These are phyloP conservation scores for Athalia cordata DNA, from an alignment of 2,888 invertebrate genomes.

Conservation along the genomic window DNA sequence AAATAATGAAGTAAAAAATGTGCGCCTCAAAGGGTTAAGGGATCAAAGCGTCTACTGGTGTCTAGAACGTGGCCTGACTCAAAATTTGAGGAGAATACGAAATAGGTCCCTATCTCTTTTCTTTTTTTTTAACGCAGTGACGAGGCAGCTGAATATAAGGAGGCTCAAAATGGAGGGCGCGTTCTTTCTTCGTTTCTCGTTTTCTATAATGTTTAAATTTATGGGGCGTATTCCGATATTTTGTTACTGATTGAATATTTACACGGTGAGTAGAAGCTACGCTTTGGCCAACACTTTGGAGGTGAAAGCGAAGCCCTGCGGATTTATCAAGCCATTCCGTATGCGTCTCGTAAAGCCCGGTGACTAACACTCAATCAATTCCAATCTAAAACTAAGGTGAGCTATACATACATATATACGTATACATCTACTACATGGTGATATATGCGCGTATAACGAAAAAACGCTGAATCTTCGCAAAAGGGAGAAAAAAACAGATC, in stretches of 20 bases:
- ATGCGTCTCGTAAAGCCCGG: conserved; percentile 33
- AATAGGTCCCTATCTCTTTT: neutral
- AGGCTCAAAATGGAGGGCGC: neutral
- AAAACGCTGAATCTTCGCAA: conserved; percentile 14
- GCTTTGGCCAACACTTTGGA: conserved; percentile 27
- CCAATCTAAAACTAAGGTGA: conserved; percentile 23
- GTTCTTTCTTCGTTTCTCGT: neutral
- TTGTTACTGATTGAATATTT: conserved; percentile 36
- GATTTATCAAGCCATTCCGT: conserved; percentile 29
- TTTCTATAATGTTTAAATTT: conserved; percentile 33
- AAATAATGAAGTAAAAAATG: no score
- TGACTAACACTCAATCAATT: conserved; percentile 38
- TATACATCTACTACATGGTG: neutral
- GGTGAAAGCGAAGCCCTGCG: neutral
- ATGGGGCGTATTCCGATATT: conserved; percentile 10
- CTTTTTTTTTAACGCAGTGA: neutral
- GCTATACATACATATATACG: conserved; percentile 16
- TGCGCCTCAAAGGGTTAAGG: neutral
- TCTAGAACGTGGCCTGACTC: conserved; percentile 27
- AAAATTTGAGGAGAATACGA: neutral
- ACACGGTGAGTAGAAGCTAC: conserved; percentile 30
- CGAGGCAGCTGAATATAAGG: neutral
- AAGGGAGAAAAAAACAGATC: conserved; percentile 31
- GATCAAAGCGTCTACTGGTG: conserved; percentile 28
- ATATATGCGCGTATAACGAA: conserved; percentile 6